These are phyloP conservation scores for Sorex maritimensis DNA, from an alignment of 2,797 vertebrate genomes.

Conservation along the genomic window DNA sequence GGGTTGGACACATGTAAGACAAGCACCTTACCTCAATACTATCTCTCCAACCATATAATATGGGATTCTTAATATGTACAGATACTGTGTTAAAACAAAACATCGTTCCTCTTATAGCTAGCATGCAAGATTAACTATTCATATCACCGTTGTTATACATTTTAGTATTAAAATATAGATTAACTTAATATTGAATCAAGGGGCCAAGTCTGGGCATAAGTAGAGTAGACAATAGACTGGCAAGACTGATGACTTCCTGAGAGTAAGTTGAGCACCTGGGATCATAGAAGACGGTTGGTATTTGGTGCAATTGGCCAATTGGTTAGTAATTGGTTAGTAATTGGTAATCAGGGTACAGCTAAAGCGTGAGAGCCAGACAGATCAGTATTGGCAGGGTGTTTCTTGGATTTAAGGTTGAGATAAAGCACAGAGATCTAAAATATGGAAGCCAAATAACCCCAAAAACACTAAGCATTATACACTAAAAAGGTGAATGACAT, in stretches of 20 bases:
- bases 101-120: neutral
- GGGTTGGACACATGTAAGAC: no score
- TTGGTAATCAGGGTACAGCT: neutral
- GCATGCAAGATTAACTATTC: neutral
- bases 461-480: no score
- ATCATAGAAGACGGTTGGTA: neutral
- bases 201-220: neutral
- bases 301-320: neutral
- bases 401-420: conserved; percentile 18
- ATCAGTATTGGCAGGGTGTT: neutral
- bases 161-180: neutral
- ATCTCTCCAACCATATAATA: no score
- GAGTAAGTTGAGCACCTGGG: neutral
- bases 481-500: no score
- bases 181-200: conserved; percentile 1
- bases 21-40: no score
- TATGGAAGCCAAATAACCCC: neutral
- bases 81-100: neutral
- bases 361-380: neutral
- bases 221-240: neutral
- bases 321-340: neutral
- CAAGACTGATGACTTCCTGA: neutral
- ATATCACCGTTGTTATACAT: neutral
- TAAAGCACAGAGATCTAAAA: neutral
- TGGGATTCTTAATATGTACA: no score